Evolutionary conservation across 2,888 invertebrate genomes (phyloP), one percentile per base, ranked within the genome.

Genomic region (Tuberolachnus salignus): DNA sequence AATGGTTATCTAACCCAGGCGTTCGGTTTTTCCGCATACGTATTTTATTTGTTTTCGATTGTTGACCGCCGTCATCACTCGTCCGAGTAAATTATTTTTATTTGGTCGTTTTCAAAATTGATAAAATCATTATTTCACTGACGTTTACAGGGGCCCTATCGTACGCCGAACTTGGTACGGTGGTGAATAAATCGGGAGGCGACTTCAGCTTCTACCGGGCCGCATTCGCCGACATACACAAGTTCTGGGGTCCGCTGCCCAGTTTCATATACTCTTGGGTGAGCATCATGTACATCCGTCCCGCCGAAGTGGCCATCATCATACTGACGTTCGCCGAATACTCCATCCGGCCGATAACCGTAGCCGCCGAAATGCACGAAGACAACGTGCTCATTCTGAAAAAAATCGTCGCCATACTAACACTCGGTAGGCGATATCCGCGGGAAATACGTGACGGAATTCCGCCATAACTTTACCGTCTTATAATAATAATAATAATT

Each of bases 121-220:
- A n/a, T n/a, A n/a, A n/a, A n/a, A n/a, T n/a, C n/a, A n/a, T n/a
- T n/a, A n/a, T n/a, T n/a, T n/a, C n/a, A n/a, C n/a, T n/a, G n/a
- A n/a, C n/a, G n/a, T n/a, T n/a, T n/a, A 34, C 83, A 92, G 92
- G 94, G 82, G 93, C 93, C 0, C 85, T 94, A 81, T 91, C 92
- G 1, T 94, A 92, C 84, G 92, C 93, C 51, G 94, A 94, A 86
- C 86, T 94, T 73, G 93, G 93, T 46, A 92, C 92, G 0, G 90
- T 93, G 1, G 89, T 94, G 6, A 91, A 91, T 1, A 88, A 91
- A 83, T 93, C 93, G 1, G 94, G 94, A 2, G 93, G 92, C 1
- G 93, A 94, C 85, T 94, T 94, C 84, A 89, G 92, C 1, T 94
- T 93, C 84, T 91, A 92, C 83, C 88, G 90, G 84, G 91, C 91